Conservation (phyloP, 2,113 vertebrate genomes). For the Rhodinocichla rosea region DNA sequence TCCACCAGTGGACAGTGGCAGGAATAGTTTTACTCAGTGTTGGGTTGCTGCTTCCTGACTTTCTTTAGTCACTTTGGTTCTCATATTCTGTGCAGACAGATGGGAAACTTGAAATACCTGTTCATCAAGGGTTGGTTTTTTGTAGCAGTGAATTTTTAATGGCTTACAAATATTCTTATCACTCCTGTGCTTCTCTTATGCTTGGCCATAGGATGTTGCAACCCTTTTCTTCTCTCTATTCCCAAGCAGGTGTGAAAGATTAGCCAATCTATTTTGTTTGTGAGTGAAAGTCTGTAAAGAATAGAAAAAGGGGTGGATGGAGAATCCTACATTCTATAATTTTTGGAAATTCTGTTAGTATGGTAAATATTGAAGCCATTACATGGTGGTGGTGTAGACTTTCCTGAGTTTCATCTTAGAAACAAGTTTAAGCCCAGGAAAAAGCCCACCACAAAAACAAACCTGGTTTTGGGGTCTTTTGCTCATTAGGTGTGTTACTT, state of each 20-base stretch:
- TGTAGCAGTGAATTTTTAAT: background rate
- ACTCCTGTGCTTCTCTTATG: background rate
- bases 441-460: background rate
- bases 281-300: background rate
- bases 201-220: background rate
- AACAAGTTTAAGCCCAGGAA: background rate
- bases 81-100: background rate
- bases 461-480: background rate
- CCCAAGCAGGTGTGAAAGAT: background rate
- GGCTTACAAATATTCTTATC: background rate
- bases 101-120: background rate
- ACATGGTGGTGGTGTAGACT: background rate
- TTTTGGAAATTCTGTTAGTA: background rate
- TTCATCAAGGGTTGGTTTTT: background rate
- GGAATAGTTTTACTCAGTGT: background rate
- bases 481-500: background rate
- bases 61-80: background rate
- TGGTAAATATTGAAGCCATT: background rate
- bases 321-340: background rate
- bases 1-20: background rate
- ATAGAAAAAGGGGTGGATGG: rapidly evolving
- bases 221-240: background rate
- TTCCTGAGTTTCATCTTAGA: background rate
- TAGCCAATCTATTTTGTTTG: background rate
- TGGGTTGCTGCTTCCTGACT: background rate